These are phyloP conservation scores for Eucidaris tribuloides DNA, from an alignment of 35 echinoderm and acorn worm species.

Conservation along the genomic window DNA sequence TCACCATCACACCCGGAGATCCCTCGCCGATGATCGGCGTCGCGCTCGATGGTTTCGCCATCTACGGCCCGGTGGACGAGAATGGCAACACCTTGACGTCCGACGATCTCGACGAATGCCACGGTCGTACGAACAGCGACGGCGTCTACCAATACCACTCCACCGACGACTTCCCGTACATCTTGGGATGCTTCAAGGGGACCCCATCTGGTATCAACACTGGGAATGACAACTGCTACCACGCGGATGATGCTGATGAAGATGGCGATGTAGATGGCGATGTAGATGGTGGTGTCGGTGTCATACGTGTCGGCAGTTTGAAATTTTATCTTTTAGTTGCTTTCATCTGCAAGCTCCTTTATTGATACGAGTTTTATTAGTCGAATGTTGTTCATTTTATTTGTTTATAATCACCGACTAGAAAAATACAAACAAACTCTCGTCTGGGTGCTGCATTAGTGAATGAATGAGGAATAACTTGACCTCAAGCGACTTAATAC, in stretches of 20 bases:
- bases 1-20: constrained; percentile 1
- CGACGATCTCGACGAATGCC: constrained; percentile 62
- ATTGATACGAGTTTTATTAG: too few species aligned
- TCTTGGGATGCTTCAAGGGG: constrained; percentile 64
- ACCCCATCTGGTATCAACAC: constrained; percentile 10
- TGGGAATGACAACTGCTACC: constrained; percentile 30
- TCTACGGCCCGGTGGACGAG: constrained; percentile 84
- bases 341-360: too few species aligned
- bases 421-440: too few species aligned
- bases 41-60: constrained; percentile 79
- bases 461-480: too few species aligned
- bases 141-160: constrained; percentile 79
- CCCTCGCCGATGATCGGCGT: constrained; percentile 66
- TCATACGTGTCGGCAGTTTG: too few species aligned
- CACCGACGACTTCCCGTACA: constrained; percentile 71
- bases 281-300: background rate
- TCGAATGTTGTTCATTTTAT: too few species aligned
- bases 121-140: constrained; percentile 35
- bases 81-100: constrained; percentile 44
- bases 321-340: too few species aligned
- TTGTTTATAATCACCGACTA: too few species aligned
- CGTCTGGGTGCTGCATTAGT: too few species aligned
- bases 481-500: too few species aligned
- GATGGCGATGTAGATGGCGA: background rate
- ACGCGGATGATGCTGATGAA: constrained; percentile 50